Percentiles rank a stretch among this genome's conserved stretches.
phyloP scores from a whole-genome alignment of 2,888 invertebrate genomes.

The Cheilosia scutellata region DNA sequence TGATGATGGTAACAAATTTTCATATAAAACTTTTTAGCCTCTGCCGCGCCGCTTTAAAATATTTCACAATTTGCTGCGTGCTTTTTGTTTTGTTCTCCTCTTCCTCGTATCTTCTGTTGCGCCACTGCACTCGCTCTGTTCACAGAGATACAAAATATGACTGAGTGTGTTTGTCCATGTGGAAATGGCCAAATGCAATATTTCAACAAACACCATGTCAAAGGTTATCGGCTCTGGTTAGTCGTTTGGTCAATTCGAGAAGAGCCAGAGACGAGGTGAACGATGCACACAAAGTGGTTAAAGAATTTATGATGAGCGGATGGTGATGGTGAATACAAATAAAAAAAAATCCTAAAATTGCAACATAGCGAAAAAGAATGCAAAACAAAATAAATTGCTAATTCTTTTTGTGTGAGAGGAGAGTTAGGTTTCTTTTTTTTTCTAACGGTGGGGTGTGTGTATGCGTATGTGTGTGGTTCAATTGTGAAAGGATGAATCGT shows the following conservation, averaged over 20 bases:
- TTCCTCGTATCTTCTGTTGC: slow-evolving; percentile 28
- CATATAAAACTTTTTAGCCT: slow-evolving; percentile 40
- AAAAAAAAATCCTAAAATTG: slow-evolving; percentile 24
- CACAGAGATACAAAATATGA: slow-evolving; percentile 21
- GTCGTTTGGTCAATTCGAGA: slow-evolving; percentile 36
- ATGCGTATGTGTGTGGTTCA: neutral
- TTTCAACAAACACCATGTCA: slow-evolving; percentile 72
- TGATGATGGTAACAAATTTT: slow-evolving; percentile 66
- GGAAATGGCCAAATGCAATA: slow-evolving; percentile 73
- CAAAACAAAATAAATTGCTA: slow-evolving; percentile 57
- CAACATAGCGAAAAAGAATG: slow-evolving; percentile 17
- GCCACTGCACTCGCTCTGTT: neutral
- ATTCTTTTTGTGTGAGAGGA: slow-evolving; percentile 37
- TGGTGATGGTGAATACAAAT: slow-evolving; percentile 28
- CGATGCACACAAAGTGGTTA: slow-evolving; percentile 27
- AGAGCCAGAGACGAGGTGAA: neutral
- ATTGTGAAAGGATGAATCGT: slow-evolving; percentile 44
- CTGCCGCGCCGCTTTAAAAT: slow-evolving; percentile 15
- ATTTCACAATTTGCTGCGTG: slow-evolving; percentile 11
- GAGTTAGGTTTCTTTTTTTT: neutral
- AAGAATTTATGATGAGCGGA: slow-evolving; percentile 68
- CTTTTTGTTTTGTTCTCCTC: slow-evolving; percentile 5
- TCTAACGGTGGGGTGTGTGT: slow-evolving; percentile 15
- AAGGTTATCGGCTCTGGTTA: slow-evolving; percentile 71
- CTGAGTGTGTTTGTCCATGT: slow-evolving; percentile 54